Base-by-base conservation (phyloP, 2,888 invertebrate species). In the Congeria kusceri region DNA sequence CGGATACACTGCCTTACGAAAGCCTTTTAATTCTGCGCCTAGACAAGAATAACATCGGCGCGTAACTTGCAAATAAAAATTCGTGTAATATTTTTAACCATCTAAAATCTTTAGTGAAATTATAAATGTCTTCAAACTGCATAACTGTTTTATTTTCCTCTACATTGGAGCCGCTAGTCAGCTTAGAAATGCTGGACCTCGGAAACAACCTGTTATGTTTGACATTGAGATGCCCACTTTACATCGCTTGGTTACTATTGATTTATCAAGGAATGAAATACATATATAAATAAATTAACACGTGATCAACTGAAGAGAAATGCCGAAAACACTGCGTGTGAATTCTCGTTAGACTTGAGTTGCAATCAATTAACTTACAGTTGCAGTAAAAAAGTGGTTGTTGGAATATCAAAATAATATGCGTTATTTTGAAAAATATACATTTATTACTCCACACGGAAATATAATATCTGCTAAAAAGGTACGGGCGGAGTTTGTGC, bases 41-140 rank as follows among this genome's bases (percentile, higher is more conserved):
- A 4, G 66, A 65, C 13, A 46, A 61, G 23, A 82, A 82, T 39
- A 44, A 53, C 15, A 20, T 82, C 3, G 82, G 82, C 13, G 4
- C 46, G 7, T 11, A 32, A 9, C 39, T 76, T n/a, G 20, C 28
- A 28, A 44, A 62, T 11, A 27, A 4, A 3, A 15, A 20, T 3
- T 29, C 58, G 11, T 27, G 58, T 7, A 20, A 53, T 32, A 58
- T 78, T 7, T 78, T 82, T 44, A 18, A 62, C 28, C 29, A 61
- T 18, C 29, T 82, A 27, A 23, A 13, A 15, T 27, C 75, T 23
- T 49, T 79, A 11, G 70, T 62, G 28, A 57, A 23, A 25, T 28
- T 79, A 5, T 67, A 70, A 27, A 23, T 79, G 7, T 62, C 70
- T 3, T 25, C 58, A 13, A 79, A 79, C 28, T 7, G 20, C 25